Percentiles rank a stretch among this genome's conserved stretches.
Conservation (phyloP, 2,113 vertebrate genomes). For the Himantopus leucocephalus region DNA sequence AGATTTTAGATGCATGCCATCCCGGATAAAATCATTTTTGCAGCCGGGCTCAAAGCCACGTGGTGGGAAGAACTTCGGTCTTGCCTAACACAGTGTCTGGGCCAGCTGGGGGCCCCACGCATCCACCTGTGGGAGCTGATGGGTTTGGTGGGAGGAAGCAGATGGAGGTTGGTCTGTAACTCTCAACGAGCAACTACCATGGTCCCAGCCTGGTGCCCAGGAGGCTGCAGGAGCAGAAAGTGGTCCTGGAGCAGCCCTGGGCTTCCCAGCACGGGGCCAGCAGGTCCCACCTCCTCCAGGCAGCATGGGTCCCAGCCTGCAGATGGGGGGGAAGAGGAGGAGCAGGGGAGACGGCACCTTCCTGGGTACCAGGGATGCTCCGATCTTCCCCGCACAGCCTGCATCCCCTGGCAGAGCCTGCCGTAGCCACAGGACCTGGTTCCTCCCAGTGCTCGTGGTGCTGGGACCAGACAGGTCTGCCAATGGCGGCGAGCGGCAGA, state of each 20-base stretch:
- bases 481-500: not conserved
- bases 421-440: accelerated
- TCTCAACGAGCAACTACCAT: accelerated
- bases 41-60: accelerated
- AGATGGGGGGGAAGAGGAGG: not conserved
- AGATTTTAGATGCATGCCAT: not conserved
- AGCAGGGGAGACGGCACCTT: not conserved
- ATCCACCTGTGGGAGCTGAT: not conserved
- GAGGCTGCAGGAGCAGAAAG: not conserved
- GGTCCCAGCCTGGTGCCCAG: not conserved
- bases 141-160: not conserved
- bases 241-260: not conserved
- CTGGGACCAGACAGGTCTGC: not conserved
- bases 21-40: not conserved
- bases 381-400: not conserved
- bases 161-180: not conserved
- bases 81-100: not conserved
- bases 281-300: not conserved
- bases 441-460: not conserved
- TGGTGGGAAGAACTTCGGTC: not conserved
- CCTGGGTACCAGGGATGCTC: too few relatives aligned
- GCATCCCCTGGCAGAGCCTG: not conserved
- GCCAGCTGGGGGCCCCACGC: accelerated
- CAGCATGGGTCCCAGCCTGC: not conserved
- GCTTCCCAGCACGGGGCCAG: not conserved